These are phyloP conservation scores for Ylistrum balloti DNA, from an alignment of 1,140 invertebrate genomes.

Conservation along the genomic window DNA sequence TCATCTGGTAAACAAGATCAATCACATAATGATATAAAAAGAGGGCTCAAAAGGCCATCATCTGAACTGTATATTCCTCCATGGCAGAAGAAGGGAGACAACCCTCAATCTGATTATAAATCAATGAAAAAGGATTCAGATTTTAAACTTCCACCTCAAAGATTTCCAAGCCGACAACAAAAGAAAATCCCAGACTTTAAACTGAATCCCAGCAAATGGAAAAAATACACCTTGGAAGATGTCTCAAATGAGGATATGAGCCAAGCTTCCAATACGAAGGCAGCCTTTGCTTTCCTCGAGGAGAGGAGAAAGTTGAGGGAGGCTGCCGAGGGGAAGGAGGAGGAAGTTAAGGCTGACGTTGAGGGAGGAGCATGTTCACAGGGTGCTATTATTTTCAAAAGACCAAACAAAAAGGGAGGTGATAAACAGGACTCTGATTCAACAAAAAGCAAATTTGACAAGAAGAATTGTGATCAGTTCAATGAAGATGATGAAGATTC, in stretches of 20 bases:
- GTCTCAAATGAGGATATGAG: slow-evolving; percentile 64
- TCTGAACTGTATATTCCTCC: neutral
- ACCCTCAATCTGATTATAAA: slow-evolving; percentile 24
- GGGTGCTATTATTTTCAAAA: slow-evolving; percentile 64
- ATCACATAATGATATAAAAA: slow-evolving; percentile 41
- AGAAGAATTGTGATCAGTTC: neutral
- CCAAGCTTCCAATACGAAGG: slow-evolving; percentile 66
- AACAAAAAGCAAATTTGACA: neutral
- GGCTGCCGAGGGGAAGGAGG: slow-evolving; percentile 46
- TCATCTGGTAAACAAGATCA: neutral
- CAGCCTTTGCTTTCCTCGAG: slow-evolving; percentile 72
- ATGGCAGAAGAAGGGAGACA: neutral
- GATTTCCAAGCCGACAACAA: neutral
- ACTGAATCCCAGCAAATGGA: slow-evolving; percentile 72
- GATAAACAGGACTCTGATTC: slow-evolving; percentile 42
- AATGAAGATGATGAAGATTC: slow-evolving; percentile 22
- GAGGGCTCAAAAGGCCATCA: neutral
- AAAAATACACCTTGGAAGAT: slow-evolving; percentile 71
- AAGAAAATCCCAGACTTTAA: slow-evolving; percentile 65
- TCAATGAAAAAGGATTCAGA: slow-evolving; percentile 38
- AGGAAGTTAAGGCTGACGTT: slow-evolving; percentile 51
- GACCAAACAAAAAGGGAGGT: slow-evolving; percentile 50
- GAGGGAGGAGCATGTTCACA: slow-evolving; percentile 62
- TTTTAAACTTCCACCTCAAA: slow-evolving; percentile 36
- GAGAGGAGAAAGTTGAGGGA: slow-evolving; percentile 67